phyloP scores from a whole-genome alignment of 2,888 invertebrate genomes.

The Drosophila rellima region DNA sequence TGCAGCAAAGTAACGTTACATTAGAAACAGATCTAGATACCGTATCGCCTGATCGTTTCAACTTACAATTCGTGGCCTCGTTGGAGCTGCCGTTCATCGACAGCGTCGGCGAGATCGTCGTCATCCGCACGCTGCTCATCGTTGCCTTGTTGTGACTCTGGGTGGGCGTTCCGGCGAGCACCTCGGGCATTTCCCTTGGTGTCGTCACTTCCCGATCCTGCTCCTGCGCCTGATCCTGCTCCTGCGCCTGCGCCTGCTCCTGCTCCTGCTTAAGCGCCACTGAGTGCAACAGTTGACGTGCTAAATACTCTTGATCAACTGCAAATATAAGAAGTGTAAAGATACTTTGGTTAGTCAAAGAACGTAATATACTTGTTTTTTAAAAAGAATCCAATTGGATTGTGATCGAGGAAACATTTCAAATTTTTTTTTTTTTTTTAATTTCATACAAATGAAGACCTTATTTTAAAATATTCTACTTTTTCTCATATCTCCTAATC shows the following conservation, averaged over 20 bases:
- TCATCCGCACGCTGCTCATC: constrained; percentile 77
- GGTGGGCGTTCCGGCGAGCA: constrained; percentile 68
- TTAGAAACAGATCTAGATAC: too few species aligned
- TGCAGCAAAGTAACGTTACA: constrained; percentile 50
- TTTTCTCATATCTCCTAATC: too few species aligned
- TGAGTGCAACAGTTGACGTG: background rate
- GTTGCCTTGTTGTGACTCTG: constrained; percentile 68
- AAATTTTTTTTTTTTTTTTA: too few species aligned
- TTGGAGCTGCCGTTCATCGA: constrained; percentile 85
- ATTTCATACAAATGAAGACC: too few species aligned
- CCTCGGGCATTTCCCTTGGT: constrained; percentile 75
- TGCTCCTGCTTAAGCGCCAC: constrained; percentile 2
- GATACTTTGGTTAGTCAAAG: too few species aligned
- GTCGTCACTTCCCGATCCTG: background rate
- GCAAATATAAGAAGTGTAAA: background rate
- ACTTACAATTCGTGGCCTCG: constrained; percentile 82
- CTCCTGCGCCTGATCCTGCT: background rate
- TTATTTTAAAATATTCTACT: too few species aligned
- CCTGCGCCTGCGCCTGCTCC: background rate
- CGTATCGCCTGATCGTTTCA: background rate
- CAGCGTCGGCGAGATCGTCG: constrained; percentile 86
- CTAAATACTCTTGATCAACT: constrained; percentile 18
- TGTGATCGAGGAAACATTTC: too few species aligned
- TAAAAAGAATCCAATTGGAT: too few species aligned
- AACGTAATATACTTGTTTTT: too few species aligned